Percentiles rank a stretch among this genome's conserved stretches.
Conservation (phyloP, 2,888 invertebrate genomes). For the Mesorhabditis spiculigera region DNA sequence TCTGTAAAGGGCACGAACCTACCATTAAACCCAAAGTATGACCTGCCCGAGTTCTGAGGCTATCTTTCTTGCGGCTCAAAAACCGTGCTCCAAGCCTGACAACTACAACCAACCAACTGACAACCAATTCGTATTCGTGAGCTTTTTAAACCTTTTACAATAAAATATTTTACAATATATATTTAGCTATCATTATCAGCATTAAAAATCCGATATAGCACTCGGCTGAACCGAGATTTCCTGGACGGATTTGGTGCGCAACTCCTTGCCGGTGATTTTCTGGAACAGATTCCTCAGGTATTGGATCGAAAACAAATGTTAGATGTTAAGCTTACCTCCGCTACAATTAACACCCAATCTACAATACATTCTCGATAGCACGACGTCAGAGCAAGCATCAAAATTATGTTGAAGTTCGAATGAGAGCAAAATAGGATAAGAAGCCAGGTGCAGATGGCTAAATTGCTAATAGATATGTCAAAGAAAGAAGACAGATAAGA, state of each 20-base stretch:
- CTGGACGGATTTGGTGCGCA: not conserved
- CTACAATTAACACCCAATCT: not conserved
- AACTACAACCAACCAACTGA: no score
- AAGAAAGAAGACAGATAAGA: no score
- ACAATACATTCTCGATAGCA: not conserved
- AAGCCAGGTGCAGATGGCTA: not conserved
- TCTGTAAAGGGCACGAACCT: no score
- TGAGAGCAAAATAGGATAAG: not conserved
- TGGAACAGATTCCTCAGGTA: not conserved
- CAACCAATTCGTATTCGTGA: no score
- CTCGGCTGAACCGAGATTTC: not conserved
- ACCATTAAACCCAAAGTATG: no score
- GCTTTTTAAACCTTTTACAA: no score
- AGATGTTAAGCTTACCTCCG: not conserved
- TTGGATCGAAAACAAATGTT: not conserved
- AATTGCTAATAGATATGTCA: not conserved
- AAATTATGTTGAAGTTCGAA: not conserved
- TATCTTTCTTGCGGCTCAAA: no score
- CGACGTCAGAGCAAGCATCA: not conserved
- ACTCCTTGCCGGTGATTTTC: not conserved
- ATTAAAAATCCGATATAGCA: not conserved
- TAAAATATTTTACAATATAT: no score
- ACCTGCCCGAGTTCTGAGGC: no score
- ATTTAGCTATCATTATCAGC: no score
- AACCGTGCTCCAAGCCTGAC: no score